A percentile compares a stretch with the other conserved stretches of the same genome.
phyloP scores from a whole-genome alignment of 37 sponge, comb jelly and placozoan species.

The Lycopodina hypogea region DNA sequence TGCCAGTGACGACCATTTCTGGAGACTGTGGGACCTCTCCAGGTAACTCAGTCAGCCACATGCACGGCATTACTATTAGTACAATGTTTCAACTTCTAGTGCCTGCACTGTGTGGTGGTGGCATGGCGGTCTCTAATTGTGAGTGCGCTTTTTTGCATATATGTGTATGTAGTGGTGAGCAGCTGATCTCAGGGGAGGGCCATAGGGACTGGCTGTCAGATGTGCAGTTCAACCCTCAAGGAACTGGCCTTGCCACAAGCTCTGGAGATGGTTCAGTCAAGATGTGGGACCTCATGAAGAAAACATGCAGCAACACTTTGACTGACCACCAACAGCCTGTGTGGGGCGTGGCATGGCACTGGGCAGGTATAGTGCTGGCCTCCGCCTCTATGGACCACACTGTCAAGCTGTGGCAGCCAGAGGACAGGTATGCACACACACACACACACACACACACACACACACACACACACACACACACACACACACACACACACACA shows the following conservation, averaged over 20 bases:
- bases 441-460: conserved; percentile 24
- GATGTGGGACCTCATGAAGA: conserved; percentile 80
- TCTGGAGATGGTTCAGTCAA: conserved; percentile 93
- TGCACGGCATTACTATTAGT: neutral
- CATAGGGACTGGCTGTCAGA: conserved; percentile 87
- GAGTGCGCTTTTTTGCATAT: neutral
- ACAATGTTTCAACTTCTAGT: too few relatives aligned
- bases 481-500: too few relatives aligned
- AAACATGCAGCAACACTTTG: conserved; percentile 61
- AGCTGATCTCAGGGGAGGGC: conserved; percentile 86
- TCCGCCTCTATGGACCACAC: conserved; percentile 87
- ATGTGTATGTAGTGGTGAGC: conserved; percentile 42
- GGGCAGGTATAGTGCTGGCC: conserved; percentile 69
- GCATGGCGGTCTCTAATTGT: too few relatives aligned
- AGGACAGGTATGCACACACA: too few relatives aligned
- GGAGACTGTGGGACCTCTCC: conserved; percentile 89
- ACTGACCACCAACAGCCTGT: conserved; percentile 90
- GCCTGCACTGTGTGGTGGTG: too few relatives aligned
- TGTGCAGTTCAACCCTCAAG: conserved; percentile 62
- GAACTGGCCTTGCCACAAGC: conserved; percentile 59
- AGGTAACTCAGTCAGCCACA: conserved; percentile 20
- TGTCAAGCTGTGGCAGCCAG: conserved; percentile 75
- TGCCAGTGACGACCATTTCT: conserved; percentile 90
- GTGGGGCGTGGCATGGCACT: conserved; percentile 88
- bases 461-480: too few relatives aligned